phyloP scores from a whole-genome alignment of 2,888 invertebrate genomes.

The Catocala fraxini region DNA sequence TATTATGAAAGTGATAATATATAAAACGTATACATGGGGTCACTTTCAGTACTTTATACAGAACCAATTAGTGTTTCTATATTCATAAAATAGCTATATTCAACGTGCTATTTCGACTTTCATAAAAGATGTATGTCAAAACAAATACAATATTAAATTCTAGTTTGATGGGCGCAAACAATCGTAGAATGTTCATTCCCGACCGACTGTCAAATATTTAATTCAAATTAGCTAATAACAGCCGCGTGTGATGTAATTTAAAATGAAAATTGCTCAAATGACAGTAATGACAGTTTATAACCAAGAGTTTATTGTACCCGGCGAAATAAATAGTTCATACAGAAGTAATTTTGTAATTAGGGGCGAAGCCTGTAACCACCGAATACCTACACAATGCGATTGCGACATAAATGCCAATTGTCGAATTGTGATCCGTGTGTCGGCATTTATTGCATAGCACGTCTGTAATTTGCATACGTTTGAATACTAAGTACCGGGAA shows the following conservation, averaged over 20 bases:
- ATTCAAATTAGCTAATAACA: conserved; percentile 40
- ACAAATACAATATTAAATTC: conserved; percentile 43
- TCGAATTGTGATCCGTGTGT: conserved; percentile 86
- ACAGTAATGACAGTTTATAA: conserved; percentile 33
- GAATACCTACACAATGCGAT: conserved; percentile 68
- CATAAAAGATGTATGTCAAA: conserved; percentile 26
- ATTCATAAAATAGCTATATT: too few species aligned
- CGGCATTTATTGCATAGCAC: conserved; percentile 87
- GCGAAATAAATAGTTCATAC: conserved; percentile 38
- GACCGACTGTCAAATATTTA: conserved; percentile 38
- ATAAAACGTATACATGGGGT: too few species aligned
- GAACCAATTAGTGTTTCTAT: too few species aligned
- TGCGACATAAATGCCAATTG: conserved; percentile 84
- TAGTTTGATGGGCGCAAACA: conserved; percentile 27
- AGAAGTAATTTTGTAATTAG: conserved; percentile 44
- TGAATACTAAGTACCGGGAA: conserved; percentile 83
- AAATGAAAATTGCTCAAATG: conserved; percentile 33
- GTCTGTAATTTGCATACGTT: conserved; percentile 87
- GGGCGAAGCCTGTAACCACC: conserved; percentile 28
- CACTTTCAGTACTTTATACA: too few species aligned
- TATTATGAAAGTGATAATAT: too few species aligned
- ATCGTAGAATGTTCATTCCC: conserved; percentile 43
- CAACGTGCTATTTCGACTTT: neutral
- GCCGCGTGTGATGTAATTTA: conserved; percentile 34
- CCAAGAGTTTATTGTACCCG: conserved; percentile 23